Conservation (phyloP, 2,888 invertebrate species). For the Conops quadrifasciatus region DNA sequence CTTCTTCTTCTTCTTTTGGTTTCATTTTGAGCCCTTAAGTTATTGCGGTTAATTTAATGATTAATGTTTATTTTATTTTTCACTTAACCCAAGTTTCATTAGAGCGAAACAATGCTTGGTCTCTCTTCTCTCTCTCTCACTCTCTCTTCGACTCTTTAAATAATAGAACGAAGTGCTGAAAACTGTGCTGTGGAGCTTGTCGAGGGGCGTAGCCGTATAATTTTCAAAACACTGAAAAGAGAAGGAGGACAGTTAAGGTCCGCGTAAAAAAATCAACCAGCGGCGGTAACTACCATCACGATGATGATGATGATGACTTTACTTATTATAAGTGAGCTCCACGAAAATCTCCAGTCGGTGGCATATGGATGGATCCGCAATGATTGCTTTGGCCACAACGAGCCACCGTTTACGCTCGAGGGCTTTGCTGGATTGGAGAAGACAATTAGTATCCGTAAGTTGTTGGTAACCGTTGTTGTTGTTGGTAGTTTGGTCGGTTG, state of each 20-base stretch:
- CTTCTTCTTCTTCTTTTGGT: neutral
- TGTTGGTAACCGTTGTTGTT: too few relatives aligned
- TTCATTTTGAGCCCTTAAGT: slow-evolving; percentile 21
- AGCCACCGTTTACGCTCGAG: too few relatives aligned
- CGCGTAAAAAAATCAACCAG: neutral
- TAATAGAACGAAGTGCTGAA: neutral
- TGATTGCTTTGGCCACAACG: too few relatives aligned
- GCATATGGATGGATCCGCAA: too few relatives aligned
- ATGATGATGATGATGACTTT: too few relatives aligned
- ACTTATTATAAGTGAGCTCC: too few relatives aligned
- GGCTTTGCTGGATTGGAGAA: too few relatives aligned
- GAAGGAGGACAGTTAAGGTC: slow-evolving; percentile 11
- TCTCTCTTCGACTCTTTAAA: neutral
- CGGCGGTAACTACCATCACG: neutral
- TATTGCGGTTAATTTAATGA: slow-evolving; percentile 31
- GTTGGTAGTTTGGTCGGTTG: too few relatives aligned
- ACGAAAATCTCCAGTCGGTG: too few relatives aligned
- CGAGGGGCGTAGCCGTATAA: slow-evolving; percentile 28
- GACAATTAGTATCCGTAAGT: too few relatives aligned
- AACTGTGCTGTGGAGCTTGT: neutral
- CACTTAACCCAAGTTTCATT: slow-evolving; percentile 27
- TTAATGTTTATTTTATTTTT: slow-evolving; percentile 34
- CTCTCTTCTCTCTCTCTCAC: too few relatives aligned
- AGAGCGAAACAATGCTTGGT: slow-evolving; percentile 14
- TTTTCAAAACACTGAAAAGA: slow-evolving; percentile 3